Base-by-base conservation (phyloP, 2,797 vertebrate species). In the Acestrorhynchus altus region DNA sequence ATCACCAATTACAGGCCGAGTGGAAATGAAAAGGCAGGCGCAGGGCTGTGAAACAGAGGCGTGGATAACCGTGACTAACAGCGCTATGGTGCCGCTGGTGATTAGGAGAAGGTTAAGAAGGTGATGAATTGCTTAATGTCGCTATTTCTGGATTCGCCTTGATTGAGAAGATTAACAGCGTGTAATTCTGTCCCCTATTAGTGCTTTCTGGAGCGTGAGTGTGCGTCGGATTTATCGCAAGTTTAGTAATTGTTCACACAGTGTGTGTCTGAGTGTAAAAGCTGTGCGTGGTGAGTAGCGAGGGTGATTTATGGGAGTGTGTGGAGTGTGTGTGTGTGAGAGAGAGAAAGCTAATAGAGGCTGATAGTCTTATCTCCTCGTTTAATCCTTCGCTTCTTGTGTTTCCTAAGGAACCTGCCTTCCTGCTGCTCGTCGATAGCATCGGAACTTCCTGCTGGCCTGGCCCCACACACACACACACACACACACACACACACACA, bases 151-250 rank as follows among this genome's bases (percentile, higher is more conserved):
- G 91, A 94, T 93, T 95, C 94, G 94, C 95, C 94, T 91, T 91
- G 93, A 94, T 92, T 90, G 93, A 94, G 93, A 91, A 89, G 88
- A 88, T 85, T 88, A 92, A 90, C 89, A 90, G 93, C 91, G 85
- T 88, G 79, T 85, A 85, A 88, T 91, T 90, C 89, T 91, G 67
- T 93, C 92, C 84, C 93, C 93, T 94, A 94, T 94, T 94, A 94
- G 93, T 93, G 93, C 92, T 92, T n/a, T n/a, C n/a, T 89, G 61
- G 90, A 91, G 93, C 93, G 88, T n/a, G n/a, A n/a, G 92, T 93
- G 93, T 94, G 93, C 93, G 91, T 95, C 92, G 94, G 92, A 95
- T 95, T 95, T 96, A 96, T 96, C 95, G 95, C n/a, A n/a, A n/a
- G n/a, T 94, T 95, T 91, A 93, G 93, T 95, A 95, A 96, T 96